Base-by-base conservation (phyloP, 2,888 invertebrate species). In the Erebia aethiops region DNA sequence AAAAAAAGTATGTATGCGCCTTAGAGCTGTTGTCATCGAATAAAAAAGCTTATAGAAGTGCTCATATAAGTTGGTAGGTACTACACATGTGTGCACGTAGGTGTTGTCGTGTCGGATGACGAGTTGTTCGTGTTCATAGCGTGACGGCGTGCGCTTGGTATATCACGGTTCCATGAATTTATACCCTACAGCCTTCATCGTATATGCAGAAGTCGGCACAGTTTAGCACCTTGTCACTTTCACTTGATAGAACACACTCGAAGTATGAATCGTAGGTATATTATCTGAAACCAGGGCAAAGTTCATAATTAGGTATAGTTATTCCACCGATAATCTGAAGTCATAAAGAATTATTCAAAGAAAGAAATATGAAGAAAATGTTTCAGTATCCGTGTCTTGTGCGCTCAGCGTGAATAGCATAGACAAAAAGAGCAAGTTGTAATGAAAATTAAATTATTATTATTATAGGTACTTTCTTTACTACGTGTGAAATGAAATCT, bases 91-190 rank as follows among this genome's bases (percentile, higher is more conserved):
- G 5, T 64, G 13, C 16, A 54, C 49, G 60, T 67, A 63, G 46
- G 52, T 58, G 57, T 62, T 73, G 68, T 65, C 64, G 65, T 52
- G 66, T 57, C 41, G 65, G 43, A 71, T 62, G 64, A 65, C 54
- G 21, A 64, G 67, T 71, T 64, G 52, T 14, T 60, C 71, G 49
- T 70, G 67, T 64, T 62, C 73, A 64, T 73, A 66, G 71, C 73
- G 71, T 73, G 71, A 73, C 69, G 57, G 51, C 51, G 52, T 69
- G 67, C 58, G 58, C 49, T 51, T 65, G 68, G 71, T 66, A n/a
- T 63, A 60, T 70, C 67, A 66, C 65, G 66, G 46, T 57, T 57
- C 62, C 16, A 51, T 71, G 62, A 73, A 62, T 69, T 68, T 65
- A 43, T 18, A 46, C 26, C 41, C 13, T 18, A 46, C 49, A 46